Evolutionary conservation across 2,797 vertebrate species (phyloP).

Genomic region (Myripristis murdjan): DNA sequence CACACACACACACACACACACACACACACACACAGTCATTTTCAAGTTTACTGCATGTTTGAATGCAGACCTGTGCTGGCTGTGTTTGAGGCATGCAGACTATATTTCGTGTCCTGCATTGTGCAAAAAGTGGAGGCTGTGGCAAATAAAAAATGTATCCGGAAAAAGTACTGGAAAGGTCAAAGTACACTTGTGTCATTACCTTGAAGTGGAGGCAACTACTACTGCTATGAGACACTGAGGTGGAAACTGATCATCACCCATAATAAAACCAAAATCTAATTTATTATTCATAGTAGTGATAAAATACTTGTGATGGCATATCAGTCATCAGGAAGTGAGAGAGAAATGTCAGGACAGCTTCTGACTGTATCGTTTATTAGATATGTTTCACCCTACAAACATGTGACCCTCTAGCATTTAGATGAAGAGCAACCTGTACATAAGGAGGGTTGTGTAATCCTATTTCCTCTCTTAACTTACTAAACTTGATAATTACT

Average conservation of each 20-base stretch:
- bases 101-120: background rate
- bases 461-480: no score
- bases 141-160: background rate
- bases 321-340: background rate
- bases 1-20: background rate
- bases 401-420: no score
- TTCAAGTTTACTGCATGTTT: background rate
- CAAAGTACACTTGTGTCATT: constrained; percentile 63
- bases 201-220: background rate
- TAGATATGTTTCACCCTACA: no score
- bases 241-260: constrained; percentile 9
- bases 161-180: constrained; percentile 22
- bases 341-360: background rate
- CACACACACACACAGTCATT: background rate
- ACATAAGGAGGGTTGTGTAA: no score
- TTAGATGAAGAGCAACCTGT: no score
- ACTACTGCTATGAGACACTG: constrained; percentile 11
- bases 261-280: no score
- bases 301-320: no score
- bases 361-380: no score
- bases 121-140: background rate
- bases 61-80: background rate
- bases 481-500: no score
- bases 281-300: no score
- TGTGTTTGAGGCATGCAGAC: background rate